Evolutionary conservation across 2,797 vertebrate species (phyloP).

Genomic region (Eulemur albifrons): DNA sequence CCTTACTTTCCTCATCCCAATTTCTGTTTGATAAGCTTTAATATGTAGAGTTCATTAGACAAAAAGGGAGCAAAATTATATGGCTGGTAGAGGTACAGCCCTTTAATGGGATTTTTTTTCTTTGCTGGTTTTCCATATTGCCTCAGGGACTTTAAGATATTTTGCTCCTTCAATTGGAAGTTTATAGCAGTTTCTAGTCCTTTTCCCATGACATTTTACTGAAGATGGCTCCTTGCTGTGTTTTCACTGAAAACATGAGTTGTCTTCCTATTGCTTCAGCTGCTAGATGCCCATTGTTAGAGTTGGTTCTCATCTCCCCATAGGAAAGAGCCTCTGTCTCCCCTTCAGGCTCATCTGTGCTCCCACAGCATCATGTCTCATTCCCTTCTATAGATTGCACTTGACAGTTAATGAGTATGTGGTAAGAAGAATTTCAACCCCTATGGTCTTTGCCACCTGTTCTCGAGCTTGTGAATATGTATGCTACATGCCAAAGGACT

Average conservation of each 20-base stretch:
- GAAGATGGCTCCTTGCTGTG: not conserved
- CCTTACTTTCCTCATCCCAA: not conserved
- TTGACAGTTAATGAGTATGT: not conserved
- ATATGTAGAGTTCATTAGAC: not conserved
- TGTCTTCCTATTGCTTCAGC: not conserved
- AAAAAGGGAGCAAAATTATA: not conserved
- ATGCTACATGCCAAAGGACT: not conserved
- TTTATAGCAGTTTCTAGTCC: not conserved
- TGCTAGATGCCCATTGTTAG: not conserved
- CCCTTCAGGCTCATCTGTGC: not conserved
- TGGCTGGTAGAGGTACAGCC: not conserved
- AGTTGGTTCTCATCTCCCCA: not conserved
- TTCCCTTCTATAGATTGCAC: not conserved
- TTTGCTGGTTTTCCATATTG: not conserved
- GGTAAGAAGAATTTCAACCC: not conserved
- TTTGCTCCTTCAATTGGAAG: not conserved
- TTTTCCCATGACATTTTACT: not conserved
- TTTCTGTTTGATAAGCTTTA: not conserved
- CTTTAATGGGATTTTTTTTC: not conserved
- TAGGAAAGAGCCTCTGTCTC: not conserved
- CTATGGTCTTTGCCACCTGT: not conserved
- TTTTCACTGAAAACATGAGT: not conserved
- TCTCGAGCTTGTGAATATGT: not conserved
- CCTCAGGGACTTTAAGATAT: not conserved
- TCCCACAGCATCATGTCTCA: not conserved